Percentiles rank a stretch among this genome's conserved stretches.
These are phyloP conservation scores for Rhinoraja longicauda DNA, from an alignment of 2,797 vertebrate genomes.

Conservation along the genomic window DNA sequence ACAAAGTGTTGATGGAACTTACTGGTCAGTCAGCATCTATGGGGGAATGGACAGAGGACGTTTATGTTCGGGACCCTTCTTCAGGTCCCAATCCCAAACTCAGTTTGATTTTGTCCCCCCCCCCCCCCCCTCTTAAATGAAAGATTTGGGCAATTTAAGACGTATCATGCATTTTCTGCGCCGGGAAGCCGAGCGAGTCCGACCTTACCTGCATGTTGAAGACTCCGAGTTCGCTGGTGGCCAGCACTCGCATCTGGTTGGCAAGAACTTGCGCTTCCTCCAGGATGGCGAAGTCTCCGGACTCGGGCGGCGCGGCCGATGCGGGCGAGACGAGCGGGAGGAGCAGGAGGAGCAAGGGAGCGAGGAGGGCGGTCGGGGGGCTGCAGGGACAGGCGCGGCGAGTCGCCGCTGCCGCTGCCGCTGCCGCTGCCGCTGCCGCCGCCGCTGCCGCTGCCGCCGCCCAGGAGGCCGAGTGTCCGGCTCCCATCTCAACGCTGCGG, in stretches of 20 bases:
- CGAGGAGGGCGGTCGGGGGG: constrained; percentile 30
- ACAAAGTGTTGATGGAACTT: too few species aligned
- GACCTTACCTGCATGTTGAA: constrained; percentile 85
- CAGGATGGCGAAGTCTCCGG: constrained; percentile 82
- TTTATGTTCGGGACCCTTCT: too few species aligned
- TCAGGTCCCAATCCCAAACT: too few species aligned
- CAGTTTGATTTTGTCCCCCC: too few species aligned
- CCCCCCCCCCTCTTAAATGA: not conserved
- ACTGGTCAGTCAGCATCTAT: too few species aligned
- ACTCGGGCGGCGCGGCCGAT: not conserved
- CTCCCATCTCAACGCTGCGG: constrained; percentile 48
- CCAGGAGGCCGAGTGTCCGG: constrained; percentile 42
- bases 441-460: not conserved
- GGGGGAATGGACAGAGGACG: too few species aligned
- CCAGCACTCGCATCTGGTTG: constrained; percentile 83
- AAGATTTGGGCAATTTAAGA: not conserved
- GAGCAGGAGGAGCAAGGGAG: not conserved
- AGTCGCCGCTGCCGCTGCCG: constrained; percentile 45
- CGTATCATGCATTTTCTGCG: not conserved
- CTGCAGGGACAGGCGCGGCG: constrained; percentile 42
- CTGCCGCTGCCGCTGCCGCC: constrained; percentile 44
- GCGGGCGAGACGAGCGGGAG: not conserved
- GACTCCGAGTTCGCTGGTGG: constrained; percentile 85
- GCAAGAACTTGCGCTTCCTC: constrained; percentile 86
- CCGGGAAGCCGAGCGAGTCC: not conserved